A percentile compares a stretch with the other conserved stretches of the same genome.
phyloP scores from a whole-genome alignment of 2,888 invertebrate genomes.

The Mylabris sibirica region DNA sequence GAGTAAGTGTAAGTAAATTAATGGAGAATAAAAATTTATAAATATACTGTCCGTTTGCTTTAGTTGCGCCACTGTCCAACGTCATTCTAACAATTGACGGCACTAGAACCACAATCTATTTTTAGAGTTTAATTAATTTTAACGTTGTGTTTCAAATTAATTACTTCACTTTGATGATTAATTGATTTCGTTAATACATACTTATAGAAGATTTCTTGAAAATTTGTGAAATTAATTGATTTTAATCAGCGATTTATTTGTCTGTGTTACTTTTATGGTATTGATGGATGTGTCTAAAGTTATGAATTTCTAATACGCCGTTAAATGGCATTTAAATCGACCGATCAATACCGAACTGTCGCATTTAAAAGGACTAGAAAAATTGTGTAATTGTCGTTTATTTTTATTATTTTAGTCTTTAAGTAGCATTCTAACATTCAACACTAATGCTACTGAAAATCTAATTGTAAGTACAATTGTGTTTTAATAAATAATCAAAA shows the following conservation, averaged over 20 bases:
- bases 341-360: constrained; percentile 8
- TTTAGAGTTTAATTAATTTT: no score
- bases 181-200: no score
- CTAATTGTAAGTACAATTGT: background rate
- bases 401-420: background rate
- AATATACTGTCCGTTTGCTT: no score
- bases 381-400: background rate
- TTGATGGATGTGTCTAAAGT: background rate
- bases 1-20: no score
- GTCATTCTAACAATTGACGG: background rate
- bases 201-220: no score
- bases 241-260: background rate
- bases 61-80: background rate
- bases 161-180: no score
- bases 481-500: background rate
- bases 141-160: no score
- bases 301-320: background rate
- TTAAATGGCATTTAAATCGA: constrained; percentile 11
- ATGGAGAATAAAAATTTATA: no score
- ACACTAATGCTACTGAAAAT: background rate
- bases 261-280: background rate
- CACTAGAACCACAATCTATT: background rate
- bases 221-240: no score
- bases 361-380: constrained; percentile 9
- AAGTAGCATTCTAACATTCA: background rate